Evolutionary conservation across 2,113 vertebrate genomes (phyloP).

Genomic region (Orcinus orca): DNA sequence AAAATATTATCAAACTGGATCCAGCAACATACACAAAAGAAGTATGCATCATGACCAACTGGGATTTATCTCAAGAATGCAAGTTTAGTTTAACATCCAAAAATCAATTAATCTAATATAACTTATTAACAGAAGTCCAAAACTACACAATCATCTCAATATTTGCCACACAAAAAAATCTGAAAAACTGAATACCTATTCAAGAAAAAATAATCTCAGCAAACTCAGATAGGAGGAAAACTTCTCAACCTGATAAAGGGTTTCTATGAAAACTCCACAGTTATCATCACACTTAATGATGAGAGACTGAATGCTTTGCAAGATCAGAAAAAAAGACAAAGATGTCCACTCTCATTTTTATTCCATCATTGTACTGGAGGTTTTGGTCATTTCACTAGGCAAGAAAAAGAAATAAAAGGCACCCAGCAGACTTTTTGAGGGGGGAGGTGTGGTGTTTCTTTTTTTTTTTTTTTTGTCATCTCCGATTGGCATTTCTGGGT

Average conservation of each 20-base stretch:
- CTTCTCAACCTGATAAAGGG: no score
- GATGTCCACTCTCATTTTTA: background rate
- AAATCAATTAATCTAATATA: background rate
- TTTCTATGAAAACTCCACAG: no score
- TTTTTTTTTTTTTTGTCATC: background rate
- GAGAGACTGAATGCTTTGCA: background rate
- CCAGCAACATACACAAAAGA: background rate
- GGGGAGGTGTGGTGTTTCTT: no score
- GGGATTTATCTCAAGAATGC: background rate
- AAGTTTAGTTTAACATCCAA: background rate
- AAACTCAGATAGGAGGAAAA: no score
- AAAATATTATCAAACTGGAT: background rate
- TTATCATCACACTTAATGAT: no score
- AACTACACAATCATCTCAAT: no score
- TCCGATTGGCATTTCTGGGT: background rate
- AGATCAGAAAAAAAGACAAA: background rate
- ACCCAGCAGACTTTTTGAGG: background rate
- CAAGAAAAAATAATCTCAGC: no score
- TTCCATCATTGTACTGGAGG: background rate
- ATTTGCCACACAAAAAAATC: no score
- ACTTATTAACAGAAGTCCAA: background rate
- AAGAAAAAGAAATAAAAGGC: background rate
- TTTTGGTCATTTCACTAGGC: background rate
- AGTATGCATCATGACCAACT: background rate
- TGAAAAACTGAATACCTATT: no score